Conservation (phyloP, 2,888 invertebrate genomes). For the Synanthedon andrenaeformis region DNA sequence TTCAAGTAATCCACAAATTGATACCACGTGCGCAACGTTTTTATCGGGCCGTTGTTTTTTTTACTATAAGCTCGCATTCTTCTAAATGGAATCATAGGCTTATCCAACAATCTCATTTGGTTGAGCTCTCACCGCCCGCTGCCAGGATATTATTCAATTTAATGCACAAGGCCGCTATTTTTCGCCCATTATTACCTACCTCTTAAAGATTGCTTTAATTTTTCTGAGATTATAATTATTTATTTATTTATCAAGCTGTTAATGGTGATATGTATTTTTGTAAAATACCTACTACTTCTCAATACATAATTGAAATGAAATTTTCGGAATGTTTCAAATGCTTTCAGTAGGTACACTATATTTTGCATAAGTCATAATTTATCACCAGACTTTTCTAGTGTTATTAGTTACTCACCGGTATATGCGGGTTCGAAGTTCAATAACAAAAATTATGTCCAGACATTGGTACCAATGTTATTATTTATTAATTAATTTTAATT, state of each 20-base stretch:
- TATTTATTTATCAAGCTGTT: not conserved
- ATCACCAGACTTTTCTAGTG: no score
- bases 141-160: slow-evolving; percentile 50
- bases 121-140: slow-evolving; percentile 28
- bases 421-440: no score
- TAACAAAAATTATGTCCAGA: no score
- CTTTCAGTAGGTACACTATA: no score
- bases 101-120: slow-evolving; percentile 46
- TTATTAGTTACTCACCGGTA: no score
- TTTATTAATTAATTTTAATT: no score
- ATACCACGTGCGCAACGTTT: not conserved
- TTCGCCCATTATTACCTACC: slow-evolving; percentile 37
- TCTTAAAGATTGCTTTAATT: slow-evolving; percentile 8
- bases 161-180: slow-evolving; percentile 41
- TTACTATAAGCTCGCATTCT: slow-evolving; percentile 2
- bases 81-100: slow-evolving; percentile 23
- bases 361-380: no score
- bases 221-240: not conserved
- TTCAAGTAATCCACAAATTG: not conserved
- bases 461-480: no score
- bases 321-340: no score
- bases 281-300: no score
- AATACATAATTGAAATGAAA: no score
- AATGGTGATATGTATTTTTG: not conserved
- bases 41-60: not conserved